phyloP scores from a whole-genome alignment of 2,797 vertebrate species.

The Phoebastria nigripes region DNA sequence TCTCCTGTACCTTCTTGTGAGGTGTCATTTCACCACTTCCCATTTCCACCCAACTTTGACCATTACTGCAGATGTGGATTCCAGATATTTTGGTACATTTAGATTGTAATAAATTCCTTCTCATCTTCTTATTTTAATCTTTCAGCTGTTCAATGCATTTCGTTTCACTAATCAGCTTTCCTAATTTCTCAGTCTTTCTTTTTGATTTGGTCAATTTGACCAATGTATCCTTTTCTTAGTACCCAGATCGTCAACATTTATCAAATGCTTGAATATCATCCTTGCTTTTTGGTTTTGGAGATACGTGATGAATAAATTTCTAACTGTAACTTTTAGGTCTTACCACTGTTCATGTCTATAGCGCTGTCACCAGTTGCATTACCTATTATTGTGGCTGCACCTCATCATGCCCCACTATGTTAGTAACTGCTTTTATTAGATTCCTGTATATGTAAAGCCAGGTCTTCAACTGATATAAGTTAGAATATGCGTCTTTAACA shows the following conservation, averaged over 20 bases:
- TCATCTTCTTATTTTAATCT: background rate
- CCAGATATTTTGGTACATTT: background rate
- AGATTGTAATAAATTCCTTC: background rate
- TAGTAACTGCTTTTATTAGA: background rate
- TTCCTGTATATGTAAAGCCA: background rate
- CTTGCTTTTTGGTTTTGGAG: background rate
- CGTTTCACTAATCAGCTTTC: background rate
- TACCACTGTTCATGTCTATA: background rate
- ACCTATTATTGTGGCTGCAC: background rate
- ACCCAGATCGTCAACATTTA: background rate
- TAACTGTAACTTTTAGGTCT: background rate
- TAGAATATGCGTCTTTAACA: background rate
- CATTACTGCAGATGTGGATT: background rate
- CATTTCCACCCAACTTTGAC: background rate
- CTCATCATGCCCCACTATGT: background rate
- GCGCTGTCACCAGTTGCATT: background rate
- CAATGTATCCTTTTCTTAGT: background rate
- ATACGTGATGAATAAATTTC: background rate
- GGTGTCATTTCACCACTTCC: background rate
- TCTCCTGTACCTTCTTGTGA: background rate
- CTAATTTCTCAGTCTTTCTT: background rate
- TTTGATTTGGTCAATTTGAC: background rate
- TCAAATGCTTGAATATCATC: background rate
- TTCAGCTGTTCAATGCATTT: background rate
- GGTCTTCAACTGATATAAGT: background rate